phyloP scores from a whole-genome alignment of 2,113 vertebrate genomes.

The Catagonus wagneri region DNA sequence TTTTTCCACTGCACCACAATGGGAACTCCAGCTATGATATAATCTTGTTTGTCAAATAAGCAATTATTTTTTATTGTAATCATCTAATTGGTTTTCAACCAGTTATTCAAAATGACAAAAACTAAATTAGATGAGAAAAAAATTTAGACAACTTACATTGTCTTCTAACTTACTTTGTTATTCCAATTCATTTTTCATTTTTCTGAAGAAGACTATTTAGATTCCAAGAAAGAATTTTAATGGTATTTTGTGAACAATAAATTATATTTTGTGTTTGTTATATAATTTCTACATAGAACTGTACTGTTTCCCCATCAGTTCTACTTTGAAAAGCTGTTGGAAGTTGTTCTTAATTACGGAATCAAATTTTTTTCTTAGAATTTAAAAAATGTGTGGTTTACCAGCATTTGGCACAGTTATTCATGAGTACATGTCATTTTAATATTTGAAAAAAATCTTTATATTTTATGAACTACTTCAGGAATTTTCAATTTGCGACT shows the following conservation, averaged over 20 bases:
- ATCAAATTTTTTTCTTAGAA: neutral
- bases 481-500: neutral
- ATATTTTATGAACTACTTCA: slow-evolving; percentile 1
- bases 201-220: neutral
- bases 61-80: neutral
- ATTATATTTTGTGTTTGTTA: neutral
- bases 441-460: neutral
- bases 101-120: neutral
- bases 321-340: neutral
- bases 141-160: neutral
- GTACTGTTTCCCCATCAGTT: neutral
- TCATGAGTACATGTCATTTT: neutral
- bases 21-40: neutral
- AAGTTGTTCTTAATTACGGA: slow-evolving; percentile 17
- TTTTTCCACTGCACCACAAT: too few species aligned
- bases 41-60: neutral
- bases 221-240: slow-evolving; percentile 14
- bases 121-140: neutral
- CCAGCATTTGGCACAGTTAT: neutral
- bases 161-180: slow-evolving; percentile 4
- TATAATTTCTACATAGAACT: neutral
- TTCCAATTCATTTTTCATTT: slow-evolving; percentile 1
- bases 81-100: neutral
- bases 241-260: neutral
- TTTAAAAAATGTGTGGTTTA: neutral